A percentile compares a stretch with the other conserved stretches of the same genome.
Evolutionary conservation across 1,140 invertebrate species (phyloP).

Genomic region (Centruroides sculpturatus): DNA sequence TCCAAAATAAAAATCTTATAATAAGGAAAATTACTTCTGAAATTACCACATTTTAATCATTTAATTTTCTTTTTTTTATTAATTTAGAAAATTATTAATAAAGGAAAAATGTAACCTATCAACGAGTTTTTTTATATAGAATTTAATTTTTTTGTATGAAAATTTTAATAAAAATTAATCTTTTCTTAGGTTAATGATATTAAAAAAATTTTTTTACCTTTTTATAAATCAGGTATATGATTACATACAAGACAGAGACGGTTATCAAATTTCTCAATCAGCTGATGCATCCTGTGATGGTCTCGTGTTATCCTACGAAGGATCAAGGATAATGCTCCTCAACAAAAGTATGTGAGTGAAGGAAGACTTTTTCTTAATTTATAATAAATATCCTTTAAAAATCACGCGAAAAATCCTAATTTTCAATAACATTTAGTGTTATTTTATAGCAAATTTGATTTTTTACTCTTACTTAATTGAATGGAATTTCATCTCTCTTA

Average conservation of each 20-base stretch:
- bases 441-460: too few species aligned
- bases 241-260: conserved; percentile 26
- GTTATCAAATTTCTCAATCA: conserved; percentile 68
- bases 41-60: too few species aligned
- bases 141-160: too few species aligned
- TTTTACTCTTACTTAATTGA: too few species aligned
- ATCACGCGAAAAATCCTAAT: too few species aligned
- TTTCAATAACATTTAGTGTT: too few species aligned
- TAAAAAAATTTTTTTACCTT: too few species aligned
- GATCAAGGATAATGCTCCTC: conserved; percentile 57
- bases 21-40: too few species aligned
- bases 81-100: too few species aligned
- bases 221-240: conserved; percentile 15
- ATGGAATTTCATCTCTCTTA: too few species aligned
- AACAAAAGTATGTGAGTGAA: conserved; percentile 41
- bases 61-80: too few species aligned
- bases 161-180: not conserved
- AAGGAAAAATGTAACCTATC: not conserved
- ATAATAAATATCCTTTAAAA: not conserved
- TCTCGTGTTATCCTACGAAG: conserved; percentile 60
- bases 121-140: not conserved
- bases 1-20: too few species aligned
- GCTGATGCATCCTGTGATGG: conserved; percentile 79
- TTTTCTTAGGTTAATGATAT: not conserved
- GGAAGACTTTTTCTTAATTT: not conserved